Evolutionary conservation across 2,113 vertebrate species (phyloP).

Genomic region (Eolophus roseicapilla): DNA sequence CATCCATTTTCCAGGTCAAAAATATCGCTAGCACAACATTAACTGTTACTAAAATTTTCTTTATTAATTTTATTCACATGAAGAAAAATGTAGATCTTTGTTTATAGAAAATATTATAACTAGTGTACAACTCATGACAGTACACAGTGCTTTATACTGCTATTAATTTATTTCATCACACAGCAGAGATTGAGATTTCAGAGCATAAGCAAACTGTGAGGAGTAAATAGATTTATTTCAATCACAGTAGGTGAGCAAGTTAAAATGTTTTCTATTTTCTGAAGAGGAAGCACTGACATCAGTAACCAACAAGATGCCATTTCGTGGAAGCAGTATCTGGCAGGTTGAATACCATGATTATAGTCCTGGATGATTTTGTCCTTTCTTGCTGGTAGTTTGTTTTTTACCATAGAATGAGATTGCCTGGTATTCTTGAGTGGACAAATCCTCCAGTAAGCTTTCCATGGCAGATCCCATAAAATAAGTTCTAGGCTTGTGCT

Average conservation of each 20-base stretch:
- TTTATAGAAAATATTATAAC: not conserved
- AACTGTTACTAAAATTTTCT: not conserved
- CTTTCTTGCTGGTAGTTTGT: not conserved
- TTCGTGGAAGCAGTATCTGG: not conserved
- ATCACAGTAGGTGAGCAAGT: not conserved
- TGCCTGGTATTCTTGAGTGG: not conserved
- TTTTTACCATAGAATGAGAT: not conserved
- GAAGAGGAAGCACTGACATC: not conserved
- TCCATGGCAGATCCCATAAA: not conserved
- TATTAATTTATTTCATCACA: not conserved
- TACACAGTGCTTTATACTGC: not conserved
- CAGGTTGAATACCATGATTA: not conserved
- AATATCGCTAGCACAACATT: not conserved
- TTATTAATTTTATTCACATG: not conserved
- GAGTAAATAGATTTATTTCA: not conserved
- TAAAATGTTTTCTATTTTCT: not conserved
- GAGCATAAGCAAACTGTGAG: not conserved
- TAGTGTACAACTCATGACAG: not conserved
- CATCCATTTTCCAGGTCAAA: not conserved
- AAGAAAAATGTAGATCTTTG: not conserved
- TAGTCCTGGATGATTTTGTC: not conserved
- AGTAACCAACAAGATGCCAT: not conserved
- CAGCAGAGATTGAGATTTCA: not conserved
- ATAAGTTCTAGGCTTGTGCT: not conserved
- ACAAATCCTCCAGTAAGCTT: not conserved